Percentiles rank a stretch among this genome's conserved stretches.
Evolutionary conservation across 2,888 invertebrate species (phyloP).

Genomic region (Adineta ricciae): DNA sequence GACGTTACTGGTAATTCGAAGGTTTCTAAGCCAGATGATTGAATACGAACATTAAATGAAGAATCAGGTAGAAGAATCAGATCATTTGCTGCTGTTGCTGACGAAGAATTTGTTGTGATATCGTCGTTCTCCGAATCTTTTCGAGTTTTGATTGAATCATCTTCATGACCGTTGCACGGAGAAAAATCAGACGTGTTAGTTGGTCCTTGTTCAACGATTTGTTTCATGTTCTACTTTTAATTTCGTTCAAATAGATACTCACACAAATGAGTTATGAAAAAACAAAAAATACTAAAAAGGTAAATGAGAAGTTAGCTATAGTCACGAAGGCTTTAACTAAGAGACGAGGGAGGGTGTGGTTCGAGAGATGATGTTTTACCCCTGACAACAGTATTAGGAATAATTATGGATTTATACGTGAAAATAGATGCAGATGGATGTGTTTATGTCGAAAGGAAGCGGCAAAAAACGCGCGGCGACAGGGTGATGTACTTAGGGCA

Average conservation of each 20-base stretch:
- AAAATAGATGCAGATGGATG: background rate
- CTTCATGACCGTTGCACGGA: background rate
- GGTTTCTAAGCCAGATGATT: slow-evolving; percentile 22
- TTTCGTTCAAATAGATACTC: background rate
- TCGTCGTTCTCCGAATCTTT: slow-evolving; percentile 17
- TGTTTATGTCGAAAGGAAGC: background rate
- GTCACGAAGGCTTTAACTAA: too few relatives aligned
- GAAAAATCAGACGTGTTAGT: background rate
- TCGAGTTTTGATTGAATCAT: background rate
- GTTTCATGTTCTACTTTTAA: background rate
- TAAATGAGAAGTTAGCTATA: too few relatives aligned
- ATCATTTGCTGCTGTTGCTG: slow-evolving; percentile 22
- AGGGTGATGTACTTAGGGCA: background rate
- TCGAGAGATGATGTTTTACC: background rate
- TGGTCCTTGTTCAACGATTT: background rate
- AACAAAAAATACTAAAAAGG: background rate
- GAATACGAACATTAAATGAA: slow-evolving; percentile 29
- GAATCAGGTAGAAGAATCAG: slow-evolving; percentile 30
- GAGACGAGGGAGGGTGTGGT: background rate
- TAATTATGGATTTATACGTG: background rate
- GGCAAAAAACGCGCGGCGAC: background rate
- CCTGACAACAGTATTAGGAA: background rate
- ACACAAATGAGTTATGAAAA: background rate
- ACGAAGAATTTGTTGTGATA: background rate
- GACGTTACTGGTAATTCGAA: slow-evolving; percentile 33